A percentile compares a stretch with the other conserved stretches of the same genome.
Conservation (phyloP, 2,113 vertebrate genomes). For the Aptenodytes forsteri region DNA sequence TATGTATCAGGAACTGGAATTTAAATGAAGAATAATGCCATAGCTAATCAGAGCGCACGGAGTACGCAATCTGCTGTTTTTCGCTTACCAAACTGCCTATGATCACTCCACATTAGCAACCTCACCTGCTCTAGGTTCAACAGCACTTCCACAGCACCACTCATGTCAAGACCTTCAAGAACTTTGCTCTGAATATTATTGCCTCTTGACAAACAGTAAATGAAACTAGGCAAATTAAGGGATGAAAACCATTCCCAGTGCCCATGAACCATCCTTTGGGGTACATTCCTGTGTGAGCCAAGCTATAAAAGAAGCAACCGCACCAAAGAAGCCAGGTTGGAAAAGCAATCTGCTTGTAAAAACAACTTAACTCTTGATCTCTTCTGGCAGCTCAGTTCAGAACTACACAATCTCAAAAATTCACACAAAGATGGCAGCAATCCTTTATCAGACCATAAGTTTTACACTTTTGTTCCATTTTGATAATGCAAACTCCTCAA, state of each 20-base stretch:
- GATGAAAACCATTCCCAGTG: neutral
- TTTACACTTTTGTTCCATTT: neutral
- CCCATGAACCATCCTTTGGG: neutral
- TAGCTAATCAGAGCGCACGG: neutral
- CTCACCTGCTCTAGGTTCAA: neutral
- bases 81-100: neutral
- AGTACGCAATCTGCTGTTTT: accelerated
- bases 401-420: neutral
- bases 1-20: neutral
- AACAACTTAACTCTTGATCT: neutral
- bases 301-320: neutral
- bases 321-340: neutral
- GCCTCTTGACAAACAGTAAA: neutral
- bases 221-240: neutral
- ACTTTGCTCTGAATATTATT: neutral
- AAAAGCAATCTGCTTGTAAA: neutral
- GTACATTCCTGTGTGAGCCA: neutral
- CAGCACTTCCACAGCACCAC: neutral
- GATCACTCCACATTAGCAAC: neutral
- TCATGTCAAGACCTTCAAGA: neutral
- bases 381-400: neutral
- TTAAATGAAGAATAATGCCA: neutral
- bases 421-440: neutral
- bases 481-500: neutral
- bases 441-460: neutral